Evolutionary conservation across 2,888 invertebrate genomes (phyloP).

Genomic region (Trachelus stipa): DNA sequence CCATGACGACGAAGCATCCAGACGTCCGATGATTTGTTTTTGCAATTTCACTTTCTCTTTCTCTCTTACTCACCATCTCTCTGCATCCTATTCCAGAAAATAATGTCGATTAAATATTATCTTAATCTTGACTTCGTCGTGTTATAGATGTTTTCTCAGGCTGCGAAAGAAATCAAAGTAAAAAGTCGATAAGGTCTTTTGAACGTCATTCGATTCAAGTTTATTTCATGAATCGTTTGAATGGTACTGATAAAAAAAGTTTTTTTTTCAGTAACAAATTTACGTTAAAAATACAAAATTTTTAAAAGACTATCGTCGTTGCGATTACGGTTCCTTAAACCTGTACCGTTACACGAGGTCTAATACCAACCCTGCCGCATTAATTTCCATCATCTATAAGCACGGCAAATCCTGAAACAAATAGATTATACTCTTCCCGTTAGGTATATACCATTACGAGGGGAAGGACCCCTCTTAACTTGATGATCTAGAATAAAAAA

Average conservation of each 20-base stretch:
- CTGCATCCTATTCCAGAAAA: neutral
- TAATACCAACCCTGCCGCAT: neutral
- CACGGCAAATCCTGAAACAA: neutral
- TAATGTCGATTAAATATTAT: neutral
- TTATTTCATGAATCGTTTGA: neutral
- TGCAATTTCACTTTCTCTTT: neutral
- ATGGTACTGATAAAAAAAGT: neutral
- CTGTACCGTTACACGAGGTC: neutral
- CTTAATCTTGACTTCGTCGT: neutral
- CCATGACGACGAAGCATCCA: neutral
- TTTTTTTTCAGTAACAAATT: neutral
- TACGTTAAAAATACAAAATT: conserved; percentile 9
- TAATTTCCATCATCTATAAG: neutral
- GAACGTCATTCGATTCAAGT: neutral
- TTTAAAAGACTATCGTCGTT: neutral
- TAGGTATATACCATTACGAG: neutral
- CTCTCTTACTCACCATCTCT: neutral
- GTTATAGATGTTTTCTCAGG: conserved; percentile 3
- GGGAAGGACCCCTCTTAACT: neutral
- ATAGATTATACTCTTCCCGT: neutral
- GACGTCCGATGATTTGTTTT: conserved; percentile 1
- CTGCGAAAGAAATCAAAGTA: conserved; percentile 9
- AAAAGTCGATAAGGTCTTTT: neutral
- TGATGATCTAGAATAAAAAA: no score
- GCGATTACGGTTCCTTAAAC: neutral